These are phyloP conservation scores for Penelope pileata DNA, from an alignment of 2,113 vertebrate genomes.

Conservation along the genomic window DNA sequence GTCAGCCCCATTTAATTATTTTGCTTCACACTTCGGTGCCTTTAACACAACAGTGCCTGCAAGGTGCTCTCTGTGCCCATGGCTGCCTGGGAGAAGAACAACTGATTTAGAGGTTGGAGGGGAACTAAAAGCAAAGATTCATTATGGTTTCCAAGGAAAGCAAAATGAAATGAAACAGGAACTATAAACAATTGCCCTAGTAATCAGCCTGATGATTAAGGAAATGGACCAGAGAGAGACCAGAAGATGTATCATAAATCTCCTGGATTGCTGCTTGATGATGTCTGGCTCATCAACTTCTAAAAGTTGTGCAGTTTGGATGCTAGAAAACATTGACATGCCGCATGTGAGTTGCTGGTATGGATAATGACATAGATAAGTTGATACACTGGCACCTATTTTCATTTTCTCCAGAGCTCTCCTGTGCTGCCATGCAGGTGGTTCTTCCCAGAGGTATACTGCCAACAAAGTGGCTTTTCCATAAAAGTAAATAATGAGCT, in stretches of 20 bases:
- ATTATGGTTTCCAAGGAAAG: background rate
- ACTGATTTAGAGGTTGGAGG: background rate
- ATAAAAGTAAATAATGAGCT: background rate
- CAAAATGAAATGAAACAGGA: background rate
- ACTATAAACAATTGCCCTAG: background rate
- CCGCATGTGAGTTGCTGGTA: background rate
- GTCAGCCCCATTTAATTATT: slow-evolving; percentile 27
- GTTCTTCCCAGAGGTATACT: background rate
- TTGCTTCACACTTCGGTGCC: slow-evolving; percentile 28
- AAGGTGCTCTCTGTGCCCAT: background rate
- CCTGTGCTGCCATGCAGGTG: background rate
- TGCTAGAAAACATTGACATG: background rate
- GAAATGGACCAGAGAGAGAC: slow-evolving; percentile 8
- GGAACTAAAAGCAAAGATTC: background rate
- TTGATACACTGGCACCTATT: background rate
- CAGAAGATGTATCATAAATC: slow-evolving; percentile 1
- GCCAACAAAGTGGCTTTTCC: background rate
- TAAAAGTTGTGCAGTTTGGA: background rate
- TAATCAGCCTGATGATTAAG: slow-evolving; percentile 3
- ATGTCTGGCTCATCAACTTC: background rate
- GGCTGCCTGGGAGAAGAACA: background rate
- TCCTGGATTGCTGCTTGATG: background rate
- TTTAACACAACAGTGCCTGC: slow-evolving; percentile 8
- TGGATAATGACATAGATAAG: background rate
- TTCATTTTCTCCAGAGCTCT: background rate